phyloP scores from a whole-genome alignment of 1,140 invertebrate species.

The Drosophila lowei region DNA sequence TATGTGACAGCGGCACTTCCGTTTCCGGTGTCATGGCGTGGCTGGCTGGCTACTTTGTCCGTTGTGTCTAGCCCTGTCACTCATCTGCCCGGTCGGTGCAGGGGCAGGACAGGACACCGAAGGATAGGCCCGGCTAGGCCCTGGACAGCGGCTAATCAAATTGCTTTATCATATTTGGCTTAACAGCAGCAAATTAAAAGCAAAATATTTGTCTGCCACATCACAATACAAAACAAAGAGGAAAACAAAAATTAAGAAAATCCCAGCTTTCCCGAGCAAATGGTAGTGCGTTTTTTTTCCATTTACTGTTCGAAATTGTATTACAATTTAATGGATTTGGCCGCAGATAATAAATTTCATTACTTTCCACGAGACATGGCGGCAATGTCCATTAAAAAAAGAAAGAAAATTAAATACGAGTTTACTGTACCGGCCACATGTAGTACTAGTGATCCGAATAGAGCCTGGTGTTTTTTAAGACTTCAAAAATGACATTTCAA shows the following conservation, averaged over 20 bases:
- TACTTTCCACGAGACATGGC: slow-evolving; percentile 8
- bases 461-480: too few relatives aligned
- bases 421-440: neutral
- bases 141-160: slow-evolving; percentile 61
- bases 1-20: slow-evolving; percentile 78
- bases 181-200: slow-evolving; percentile 65
- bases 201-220: slow-evolving; percentile 43
- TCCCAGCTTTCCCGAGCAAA: neutral
- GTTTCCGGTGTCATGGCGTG: slow-evolving; percentile 69
- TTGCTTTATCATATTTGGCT: slow-evolving; percentile 68
- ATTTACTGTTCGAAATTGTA: slow-evolving; percentile 13
- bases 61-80: too few relatives aligned
- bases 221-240: slow-evolving; percentile 33
- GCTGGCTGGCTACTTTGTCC: slow-evolving; percentile 22
- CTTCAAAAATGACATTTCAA: too few relatives aligned
- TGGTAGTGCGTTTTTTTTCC: slow-evolving; percentile 10
- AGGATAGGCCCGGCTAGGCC: neutral
- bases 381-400: neutral
- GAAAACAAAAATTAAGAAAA: slow-evolving; percentile 1
- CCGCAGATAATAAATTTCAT: slow-evolving; percentile 49
- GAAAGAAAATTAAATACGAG: slow-evolving; percentile 7
- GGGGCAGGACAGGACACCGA: too few relatives aligned
- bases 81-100: neutral
- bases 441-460: too few relatives aligned
- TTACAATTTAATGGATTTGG: slow-evolving; percentile 54